These are phyloP conservation scores for Cyanoramphus novaezelandiae DNA, from an alignment of 2,113 vertebrate species.

Conservation along the genomic window DNA sequence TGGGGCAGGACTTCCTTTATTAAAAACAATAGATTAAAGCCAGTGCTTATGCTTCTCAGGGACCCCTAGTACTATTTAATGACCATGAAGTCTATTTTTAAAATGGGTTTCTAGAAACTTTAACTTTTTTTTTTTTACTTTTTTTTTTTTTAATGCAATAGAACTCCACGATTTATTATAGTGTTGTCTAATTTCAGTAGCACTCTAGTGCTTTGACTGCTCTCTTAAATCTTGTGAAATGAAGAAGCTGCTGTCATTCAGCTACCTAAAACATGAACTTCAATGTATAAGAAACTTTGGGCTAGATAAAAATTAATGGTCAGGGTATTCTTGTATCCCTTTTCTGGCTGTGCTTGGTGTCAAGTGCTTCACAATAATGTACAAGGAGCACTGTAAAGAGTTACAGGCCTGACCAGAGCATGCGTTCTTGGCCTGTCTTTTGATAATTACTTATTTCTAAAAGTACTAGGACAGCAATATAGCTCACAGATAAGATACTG, in stretches of 20 bases:
- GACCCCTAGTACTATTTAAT: slow-evolving; percentile 41
- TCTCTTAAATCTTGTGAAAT: background rate
- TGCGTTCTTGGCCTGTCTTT: background rate
- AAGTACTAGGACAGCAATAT: background rate
- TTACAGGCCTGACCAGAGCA: background rate
- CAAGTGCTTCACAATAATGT: background rate
- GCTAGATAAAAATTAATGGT: background rate
- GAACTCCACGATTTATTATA: slow-evolving; percentile 23
- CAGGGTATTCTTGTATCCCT: background rate
- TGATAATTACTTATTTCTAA: background rate
- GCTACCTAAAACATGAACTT: background rate
- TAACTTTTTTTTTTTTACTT: background rate
- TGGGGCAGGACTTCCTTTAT: slow-evolving; percentile 59
- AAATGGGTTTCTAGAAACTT: background rate
- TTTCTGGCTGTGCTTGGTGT: background rate
- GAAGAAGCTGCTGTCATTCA: background rate
- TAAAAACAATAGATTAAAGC: slow-evolving; percentile 61
- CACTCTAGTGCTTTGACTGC: background rate
- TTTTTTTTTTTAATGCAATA: background rate
- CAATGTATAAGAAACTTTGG: background rate
- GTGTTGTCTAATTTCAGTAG: slow-evolving; percentile 21
- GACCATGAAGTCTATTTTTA: slow-evolving; percentile 36
- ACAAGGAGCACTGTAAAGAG: background rate
- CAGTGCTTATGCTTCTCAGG: slow-evolving; percentile 5
- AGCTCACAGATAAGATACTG: background rate